phyloP scores from a whole-genome alignment of 2,797 vertebrate species.

The Perodicticus potto region DNA sequence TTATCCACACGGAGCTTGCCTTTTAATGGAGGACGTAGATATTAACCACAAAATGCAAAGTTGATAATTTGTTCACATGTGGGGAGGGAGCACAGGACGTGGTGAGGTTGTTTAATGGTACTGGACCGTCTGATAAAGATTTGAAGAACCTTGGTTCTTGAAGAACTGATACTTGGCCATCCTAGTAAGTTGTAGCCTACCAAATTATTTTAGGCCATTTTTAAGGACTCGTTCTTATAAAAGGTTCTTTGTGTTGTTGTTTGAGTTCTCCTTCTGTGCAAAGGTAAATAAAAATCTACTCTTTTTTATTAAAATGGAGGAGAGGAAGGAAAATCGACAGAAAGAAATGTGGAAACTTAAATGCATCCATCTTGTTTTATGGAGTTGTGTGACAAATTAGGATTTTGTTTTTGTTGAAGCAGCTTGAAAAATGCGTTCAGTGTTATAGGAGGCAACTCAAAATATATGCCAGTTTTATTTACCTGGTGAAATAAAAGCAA shows the following conservation, averaged over 20 bases:
- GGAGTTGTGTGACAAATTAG: background rate
- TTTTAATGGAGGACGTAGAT: background rate
- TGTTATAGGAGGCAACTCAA: background rate
- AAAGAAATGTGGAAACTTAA: conserved; percentile 55
- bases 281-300: conserved; percentile 36
- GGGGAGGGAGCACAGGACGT: background rate
- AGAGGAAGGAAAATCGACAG: background rate
- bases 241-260: background rate
- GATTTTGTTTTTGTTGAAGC: conserved; percentile 60
- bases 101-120: background rate
- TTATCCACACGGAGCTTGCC: background rate
- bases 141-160: background rate
- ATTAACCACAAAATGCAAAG: background rate
- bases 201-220: conserved; percentile 23
- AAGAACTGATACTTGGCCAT: background rate
- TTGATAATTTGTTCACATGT: background rate
- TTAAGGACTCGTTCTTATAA: background rate
- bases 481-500: conserved; percentile 22
- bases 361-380: conserved; percentile 33
- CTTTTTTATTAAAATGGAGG: background rate
- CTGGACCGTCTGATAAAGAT: background rate
- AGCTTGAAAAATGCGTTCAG: conserved; percentile 53
- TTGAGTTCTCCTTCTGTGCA: background rate
- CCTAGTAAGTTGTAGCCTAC: background rate
- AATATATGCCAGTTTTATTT: conserved; percentile 58